These are phyloP conservation scores for Ochlodes sylvanus DNA, from an alignment of 2,888 invertebrate species.

Conservation along the genomic window DNA sequence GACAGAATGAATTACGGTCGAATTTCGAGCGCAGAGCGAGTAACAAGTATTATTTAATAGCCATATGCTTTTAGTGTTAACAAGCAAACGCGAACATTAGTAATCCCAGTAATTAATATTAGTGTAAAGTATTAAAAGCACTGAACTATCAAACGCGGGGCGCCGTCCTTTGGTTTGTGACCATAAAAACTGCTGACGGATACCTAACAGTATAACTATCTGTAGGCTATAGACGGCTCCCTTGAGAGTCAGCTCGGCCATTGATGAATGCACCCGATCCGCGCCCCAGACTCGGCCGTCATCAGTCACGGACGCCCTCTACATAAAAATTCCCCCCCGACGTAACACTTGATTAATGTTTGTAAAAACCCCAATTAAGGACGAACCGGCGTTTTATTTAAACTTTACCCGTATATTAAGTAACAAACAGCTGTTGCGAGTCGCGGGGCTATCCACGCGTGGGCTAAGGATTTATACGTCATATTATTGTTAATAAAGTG, in stretches of 20 bases:
- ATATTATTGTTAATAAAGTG: too few relatives aligned
- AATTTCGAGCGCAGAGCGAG: too few relatives aligned
- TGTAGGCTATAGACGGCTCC: slow-evolving; percentile 19
- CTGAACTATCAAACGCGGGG: too few relatives aligned
- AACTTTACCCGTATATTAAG: slow-evolving; percentile 63
- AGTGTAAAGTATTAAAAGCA: too few relatives aligned
- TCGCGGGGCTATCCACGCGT: background rate
- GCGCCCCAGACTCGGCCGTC: slow-evolving; percentile 61
- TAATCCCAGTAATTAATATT: background rate
- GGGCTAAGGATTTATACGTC: background rate
- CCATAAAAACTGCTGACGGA: slow-evolving; percentile 10
- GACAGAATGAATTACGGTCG: too few relatives aligned
- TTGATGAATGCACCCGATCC: slow-evolving; percentile 67
- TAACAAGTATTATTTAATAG: background rate
- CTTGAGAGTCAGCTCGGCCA: slow-evolving; percentile 46
- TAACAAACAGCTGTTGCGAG: slow-evolving; percentile 53
- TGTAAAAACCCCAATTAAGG: slow-evolving; percentile 82
- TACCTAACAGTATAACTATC: slow-evolving; percentile 4
- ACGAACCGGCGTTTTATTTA: slow-evolving; percentile 71
- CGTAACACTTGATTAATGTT: slow-evolving; percentile 80
- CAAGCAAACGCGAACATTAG: background rate
- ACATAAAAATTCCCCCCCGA: slow-evolving; percentile 78
- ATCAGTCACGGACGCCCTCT: slow-evolving; percentile 61
- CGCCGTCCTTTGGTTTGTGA: background rate
- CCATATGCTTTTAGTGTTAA: background rate